phyloP scores from a whole-genome alignment of 2,113 vertebrate species.

The Carlito syrichta region DNA sequence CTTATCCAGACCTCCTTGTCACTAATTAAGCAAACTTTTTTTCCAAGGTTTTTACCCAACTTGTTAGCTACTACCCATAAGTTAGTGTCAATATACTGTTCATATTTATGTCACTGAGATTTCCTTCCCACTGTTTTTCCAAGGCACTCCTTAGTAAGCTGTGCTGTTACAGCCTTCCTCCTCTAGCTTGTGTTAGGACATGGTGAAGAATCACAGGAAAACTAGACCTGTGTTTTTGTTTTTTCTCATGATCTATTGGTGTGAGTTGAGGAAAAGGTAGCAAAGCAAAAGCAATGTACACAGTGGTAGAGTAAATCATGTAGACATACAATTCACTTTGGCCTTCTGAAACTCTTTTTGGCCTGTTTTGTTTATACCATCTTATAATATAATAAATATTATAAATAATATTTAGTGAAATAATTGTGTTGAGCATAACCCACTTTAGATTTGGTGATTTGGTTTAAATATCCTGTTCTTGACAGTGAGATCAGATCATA shows the following conservation, averaged over 20 bases:
- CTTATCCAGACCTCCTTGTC: not conserved
- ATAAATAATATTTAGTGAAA: not conserved
- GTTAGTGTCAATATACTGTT: not conserved
- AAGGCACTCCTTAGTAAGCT: not conserved
- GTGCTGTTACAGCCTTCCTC: not conserved
- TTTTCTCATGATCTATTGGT: not conserved
- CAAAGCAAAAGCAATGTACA: not conserved
- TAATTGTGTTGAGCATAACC: not conserved
- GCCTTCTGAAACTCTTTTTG: not conserved
- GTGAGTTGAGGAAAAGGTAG: not conserved
- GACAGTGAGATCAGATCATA: not conserved
- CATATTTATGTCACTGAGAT: not conserved
- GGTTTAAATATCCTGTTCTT: not conserved
- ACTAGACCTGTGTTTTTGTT: not conserved
- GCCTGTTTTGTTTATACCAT: not conserved
- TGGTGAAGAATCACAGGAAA: not conserved
- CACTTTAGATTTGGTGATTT: not conserved
- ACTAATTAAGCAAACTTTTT: not conserved
- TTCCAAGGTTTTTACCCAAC: not conserved
- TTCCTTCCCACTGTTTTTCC: not conserved
- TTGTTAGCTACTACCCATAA: not conserved
- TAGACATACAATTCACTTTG: not conserved
- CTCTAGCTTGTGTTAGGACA: not conserved
- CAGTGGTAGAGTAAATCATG: not conserved
- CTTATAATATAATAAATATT: too few relatives aligned